Evolutionary conservation across 1,140 invertebrate genomes (phyloP).

Genomic region (Aphelenchoides besseyi): DNA sequence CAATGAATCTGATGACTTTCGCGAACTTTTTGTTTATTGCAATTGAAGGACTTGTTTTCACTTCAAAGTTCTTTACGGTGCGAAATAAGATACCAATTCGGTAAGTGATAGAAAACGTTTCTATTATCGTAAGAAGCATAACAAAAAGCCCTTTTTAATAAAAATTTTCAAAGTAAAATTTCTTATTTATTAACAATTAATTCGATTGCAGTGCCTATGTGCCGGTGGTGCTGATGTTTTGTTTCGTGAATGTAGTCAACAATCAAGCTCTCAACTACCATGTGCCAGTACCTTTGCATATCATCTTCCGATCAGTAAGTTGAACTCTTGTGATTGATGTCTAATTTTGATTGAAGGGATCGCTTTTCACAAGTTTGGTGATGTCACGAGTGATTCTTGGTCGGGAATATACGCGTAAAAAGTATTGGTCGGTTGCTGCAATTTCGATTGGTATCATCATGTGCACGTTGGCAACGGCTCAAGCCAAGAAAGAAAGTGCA

Average conservation of each 20-base stretch:
- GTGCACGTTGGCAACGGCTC: slow-evolving; percentile 79
- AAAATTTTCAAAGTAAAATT: slow-evolving; percentile 15
- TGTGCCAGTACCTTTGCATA: slow-evolving; percentile 94
- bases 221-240: slow-evolving; percentile 82
- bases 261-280: slow-evolving; percentile 95
- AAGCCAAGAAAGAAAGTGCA: slow-evolving; percentile 37
- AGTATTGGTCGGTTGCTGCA: slow-evolving; percentile 86
- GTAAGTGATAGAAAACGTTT: slow-evolving; percentile 58
- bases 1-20: slow-evolving; percentile 89
- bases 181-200: slow-evolving; percentile 20
- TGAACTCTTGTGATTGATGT: slow-evolving; percentile 16
- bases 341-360: slow-evolving; percentile 71
- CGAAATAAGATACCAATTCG: slow-evolving; percentile 68
- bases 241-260: slow-evolving; percentile 84
- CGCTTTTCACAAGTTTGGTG: slow-evolving; percentile 90
- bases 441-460: slow-evolving; percentile 85
- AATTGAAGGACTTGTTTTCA: slow-evolving; percentile 83
- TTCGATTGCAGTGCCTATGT: slow-evolving; percentile 74
- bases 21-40: slow-evolving; percentile 86
- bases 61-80: slow-evolving; percentile 78
- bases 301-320: slow-evolving; percentile 92
- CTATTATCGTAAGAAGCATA: slow-evolving; percentile 21
- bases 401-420: slow-evolving; percentile 75
- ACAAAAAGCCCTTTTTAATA: slow-evolving; percentile 43
- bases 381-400: slow-evolving; percentile 86